Percentiles rank a stretch among this genome's conserved stretches.
These are phyloP conservation scores for Melanophora roralis DNA, from an alignment of 2,888 invertebrate genomes.

Conservation along the genomic window DNA sequence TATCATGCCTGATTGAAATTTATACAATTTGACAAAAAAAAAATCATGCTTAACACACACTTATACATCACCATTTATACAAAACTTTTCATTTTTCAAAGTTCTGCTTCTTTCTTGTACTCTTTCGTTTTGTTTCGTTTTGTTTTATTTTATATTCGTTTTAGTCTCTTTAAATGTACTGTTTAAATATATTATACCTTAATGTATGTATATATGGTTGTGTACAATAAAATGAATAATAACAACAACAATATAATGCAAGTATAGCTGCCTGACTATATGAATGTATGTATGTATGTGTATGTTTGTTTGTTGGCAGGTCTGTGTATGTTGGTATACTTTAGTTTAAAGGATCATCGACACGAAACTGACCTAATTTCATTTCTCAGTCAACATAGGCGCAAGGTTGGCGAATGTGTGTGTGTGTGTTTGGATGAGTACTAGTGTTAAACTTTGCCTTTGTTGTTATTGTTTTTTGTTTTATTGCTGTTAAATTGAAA, in stretches of 20 bases:
- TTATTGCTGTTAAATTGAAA: slow-evolving; percentile 20
- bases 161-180: background rate
- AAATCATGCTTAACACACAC: background rate
- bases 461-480: slow-evolving; percentile 11
- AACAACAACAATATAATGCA: slow-evolving; percentile 35
- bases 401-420: slow-evolving; percentile 58
- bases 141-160: background rate
- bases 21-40: background rate
- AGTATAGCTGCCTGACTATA: background rate
- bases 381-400: slow-evolving; percentile 72
- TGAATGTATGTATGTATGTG: slow-evolving; percentile 22
- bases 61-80: slow-evolving; percentile 17
- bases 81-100: slow-evolving; percentile 38
- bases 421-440: background rate
- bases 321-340: slow-evolving; percentile 50
- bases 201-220: slow-evolving; percentile 16
- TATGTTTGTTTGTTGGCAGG: too few species aligned
- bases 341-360: slow-evolving; percentile 76
- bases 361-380: slow-evolving; percentile 78
- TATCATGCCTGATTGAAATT: background rate
- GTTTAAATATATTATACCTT: slow-evolving; percentile 25
- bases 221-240: background rate
- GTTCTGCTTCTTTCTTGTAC: background rate
- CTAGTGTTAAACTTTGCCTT: background rate
- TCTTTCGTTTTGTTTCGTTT: background rate